These are phyloP conservation scores for Drosophila robusta DNA, from an alignment of 2,888 invertebrate genomes.

Conservation along the genomic window DNA sequence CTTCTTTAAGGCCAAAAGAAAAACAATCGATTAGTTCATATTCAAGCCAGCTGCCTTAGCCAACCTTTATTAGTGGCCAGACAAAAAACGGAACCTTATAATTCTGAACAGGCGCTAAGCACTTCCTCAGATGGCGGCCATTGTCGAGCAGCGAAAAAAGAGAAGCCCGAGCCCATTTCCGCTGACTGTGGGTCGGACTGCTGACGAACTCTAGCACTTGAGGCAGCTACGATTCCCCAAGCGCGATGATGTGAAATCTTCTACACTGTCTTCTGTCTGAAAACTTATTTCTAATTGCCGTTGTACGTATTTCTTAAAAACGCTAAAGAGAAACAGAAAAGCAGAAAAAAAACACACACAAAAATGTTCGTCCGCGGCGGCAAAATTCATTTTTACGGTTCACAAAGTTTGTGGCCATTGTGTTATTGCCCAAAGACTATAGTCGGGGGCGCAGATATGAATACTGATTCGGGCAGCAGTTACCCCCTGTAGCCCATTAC, in stretches of 20 bases:
- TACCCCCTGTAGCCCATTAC: constrained; percentile 27
- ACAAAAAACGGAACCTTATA: constrained; percentile 64
- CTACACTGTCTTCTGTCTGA: background rate
- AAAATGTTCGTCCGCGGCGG: constrained; percentile 28
- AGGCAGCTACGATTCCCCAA: constrained; percentile 11
- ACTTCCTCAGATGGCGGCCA: constrained; percentile 53
- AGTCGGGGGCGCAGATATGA: constrained; percentile 17
- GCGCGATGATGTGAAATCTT: constrained; percentile 16
- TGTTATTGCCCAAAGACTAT: constrained; percentile 41
- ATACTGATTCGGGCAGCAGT: constrained; percentile 37
- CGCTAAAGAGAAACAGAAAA: background rate
- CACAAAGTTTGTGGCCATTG: constrained; percentile 60
- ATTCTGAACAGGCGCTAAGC: constrained; percentile 66
- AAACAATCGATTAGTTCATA: constrained; percentile 37
- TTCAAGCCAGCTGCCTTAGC: constrained; percentile 6
- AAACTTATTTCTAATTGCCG: constrained; percentile 23
- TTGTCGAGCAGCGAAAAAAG: constrained; percentile 46
- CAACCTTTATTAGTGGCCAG: constrained; percentile 12
- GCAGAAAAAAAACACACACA: background rate
- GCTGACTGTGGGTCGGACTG: constrained; percentile 23
- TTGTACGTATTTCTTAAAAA: constrained; percentile 22
- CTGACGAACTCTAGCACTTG: constrained; percentile 3
- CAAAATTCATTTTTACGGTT: constrained; percentile 70
- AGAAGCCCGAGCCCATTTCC: constrained; percentile 65
- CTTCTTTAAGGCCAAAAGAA: background rate